A percentile compares a stretch with the other conserved stretches of the same genome.
Evolutionary conservation across 2,797 vertebrate species (phyloP).

Genomic region (Cynopterus sphinx): DNA sequence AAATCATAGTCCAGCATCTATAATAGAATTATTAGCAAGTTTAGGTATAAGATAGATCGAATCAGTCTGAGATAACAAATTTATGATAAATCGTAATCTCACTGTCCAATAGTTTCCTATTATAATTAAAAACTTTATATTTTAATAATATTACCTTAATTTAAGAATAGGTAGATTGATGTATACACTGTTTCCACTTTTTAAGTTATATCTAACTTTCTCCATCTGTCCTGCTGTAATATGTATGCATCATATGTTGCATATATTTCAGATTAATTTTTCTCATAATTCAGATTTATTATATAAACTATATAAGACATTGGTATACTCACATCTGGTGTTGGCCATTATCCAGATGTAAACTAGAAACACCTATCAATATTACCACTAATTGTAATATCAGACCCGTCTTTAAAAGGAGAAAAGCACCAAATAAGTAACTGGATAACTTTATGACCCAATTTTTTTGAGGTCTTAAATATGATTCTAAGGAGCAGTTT

Average conservation of each 20-base stretch:
- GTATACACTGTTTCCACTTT: neutral
- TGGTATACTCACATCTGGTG: neutral
- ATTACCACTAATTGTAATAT: neutral
- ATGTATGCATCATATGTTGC: too few species aligned
- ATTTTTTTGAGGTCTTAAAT: neutral
- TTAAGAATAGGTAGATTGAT: neutral
- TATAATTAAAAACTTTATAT: neutral
- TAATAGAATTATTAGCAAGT: conserved; percentile 16
- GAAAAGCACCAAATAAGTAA: neutral
- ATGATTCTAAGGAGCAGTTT: neutral
- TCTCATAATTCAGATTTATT: neutral
- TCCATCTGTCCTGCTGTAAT: neutral
- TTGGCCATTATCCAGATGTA: neutral
- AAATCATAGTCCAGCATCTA: conserved; percentile 2
- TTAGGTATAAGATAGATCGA: neutral
- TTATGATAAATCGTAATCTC: neutral
- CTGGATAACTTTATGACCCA: neutral
- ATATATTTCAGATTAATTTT: neutral
- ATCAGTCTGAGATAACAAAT: neutral
- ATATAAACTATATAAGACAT: neutral
- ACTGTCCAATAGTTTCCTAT: neutral
- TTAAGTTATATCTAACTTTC: neutral
- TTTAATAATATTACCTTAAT: neutral
- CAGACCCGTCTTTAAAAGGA: neutral
- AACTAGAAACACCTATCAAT: neutral